A percentile compares a stretch with the other conserved stretches of the same genome.
Conservation (phyloP, 1,140 invertebrate species). For the Heterodera schachtii region DNA sequence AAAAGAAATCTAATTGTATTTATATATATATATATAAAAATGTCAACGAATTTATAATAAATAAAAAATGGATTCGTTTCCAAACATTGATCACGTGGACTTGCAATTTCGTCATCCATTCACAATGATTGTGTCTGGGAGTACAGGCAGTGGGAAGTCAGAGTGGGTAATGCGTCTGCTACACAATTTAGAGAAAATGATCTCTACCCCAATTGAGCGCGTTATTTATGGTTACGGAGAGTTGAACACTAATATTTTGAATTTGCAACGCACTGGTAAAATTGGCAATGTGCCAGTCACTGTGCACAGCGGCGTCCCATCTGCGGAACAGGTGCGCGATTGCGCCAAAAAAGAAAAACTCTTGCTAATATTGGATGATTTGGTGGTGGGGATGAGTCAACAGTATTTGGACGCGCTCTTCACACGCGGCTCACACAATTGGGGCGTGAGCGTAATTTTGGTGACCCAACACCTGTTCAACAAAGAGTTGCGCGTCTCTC, state of each 20-base stretch:
- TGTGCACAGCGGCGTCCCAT: conserved; percentile 35
- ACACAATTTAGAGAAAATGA: neutral
- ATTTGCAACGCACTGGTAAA: conserved; percentile 2
- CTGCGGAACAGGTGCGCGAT: conserved; percentile 16
- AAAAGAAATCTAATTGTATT: neutral
- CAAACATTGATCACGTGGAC: neutral
- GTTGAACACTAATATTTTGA: conserved; percentile 27
- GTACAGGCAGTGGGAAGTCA: conserved; percentile 39
- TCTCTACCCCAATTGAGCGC: conserved; percentile 7
- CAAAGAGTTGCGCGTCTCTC: conserved; percentile 41
- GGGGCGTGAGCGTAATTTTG: conserved; percentile 36
- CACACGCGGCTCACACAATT: conserved; percentile 39
- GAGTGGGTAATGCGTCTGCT: conserved; percentile 31
- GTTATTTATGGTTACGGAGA: conserved; percentile 39
- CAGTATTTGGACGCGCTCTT: conserved; percentile 40
- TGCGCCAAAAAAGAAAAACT: neutral
- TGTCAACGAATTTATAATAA: neutral
- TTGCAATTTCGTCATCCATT: conserved; percentile 36
- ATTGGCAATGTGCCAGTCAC: conserved; percentile 10
- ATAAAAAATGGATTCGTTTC: neutral
- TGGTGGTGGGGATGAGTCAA: conserved; percentile 25
- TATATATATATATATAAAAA: neutral
- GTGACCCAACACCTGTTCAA: conserved; percentile 45
- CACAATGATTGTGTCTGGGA: conserved; percentile 39
- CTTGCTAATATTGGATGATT: conserved; percentile 31